Base-by-base conservation (phyloP, 1,140 invertebrate species). In the Monomorium pharaonis region DNA sequence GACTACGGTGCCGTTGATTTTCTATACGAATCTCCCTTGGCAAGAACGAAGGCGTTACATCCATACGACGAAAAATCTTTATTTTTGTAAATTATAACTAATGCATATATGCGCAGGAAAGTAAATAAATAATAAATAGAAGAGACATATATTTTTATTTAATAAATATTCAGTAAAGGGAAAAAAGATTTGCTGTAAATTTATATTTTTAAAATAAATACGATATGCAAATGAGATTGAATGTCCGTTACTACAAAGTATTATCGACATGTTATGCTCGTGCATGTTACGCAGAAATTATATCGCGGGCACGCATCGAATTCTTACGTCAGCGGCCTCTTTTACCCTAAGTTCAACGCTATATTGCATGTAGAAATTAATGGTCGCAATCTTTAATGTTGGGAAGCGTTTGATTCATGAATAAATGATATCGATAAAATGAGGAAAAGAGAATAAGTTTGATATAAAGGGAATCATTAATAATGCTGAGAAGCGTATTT, bases 401-500 rank as follows among this genome's bases (percentile, higher is more conserved):
- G 27, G 12, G 27, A 42, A 76, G 63, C 49, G 49, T 75, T 88
- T 81, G 51, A 42, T 51, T 47, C 21, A 44, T 14, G 47, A 33
- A 54, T 42, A 37, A 44, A 51, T 56, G 51, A 81, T 80, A 54
- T 70, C 18, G 62, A 30, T 3, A 47, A 74, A 63, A 18, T 18
- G 21, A 44, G 49, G 37, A 54, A 44, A 6, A 70, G 60, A n/a
- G 7, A 7, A 24, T 42, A 65, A 30, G 30, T n/a, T 21, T 60
- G 62, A 21, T 14, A 47, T n/a, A 14, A 54, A 88, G 69, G 60
- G 33, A 51, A 33, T 74, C 44, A 14, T 44, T 47, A 83, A 89
- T 92, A 90, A 70, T 84, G 85, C 84, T 86, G 87, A 84, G 33
- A 84, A 24, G 80, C 87, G 85, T 10, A 78, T 89, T 90, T 88